Base-by-base conservation (phyloP, 2,113 vertebrate genomes). In the Lontra canadensis region DNA sequence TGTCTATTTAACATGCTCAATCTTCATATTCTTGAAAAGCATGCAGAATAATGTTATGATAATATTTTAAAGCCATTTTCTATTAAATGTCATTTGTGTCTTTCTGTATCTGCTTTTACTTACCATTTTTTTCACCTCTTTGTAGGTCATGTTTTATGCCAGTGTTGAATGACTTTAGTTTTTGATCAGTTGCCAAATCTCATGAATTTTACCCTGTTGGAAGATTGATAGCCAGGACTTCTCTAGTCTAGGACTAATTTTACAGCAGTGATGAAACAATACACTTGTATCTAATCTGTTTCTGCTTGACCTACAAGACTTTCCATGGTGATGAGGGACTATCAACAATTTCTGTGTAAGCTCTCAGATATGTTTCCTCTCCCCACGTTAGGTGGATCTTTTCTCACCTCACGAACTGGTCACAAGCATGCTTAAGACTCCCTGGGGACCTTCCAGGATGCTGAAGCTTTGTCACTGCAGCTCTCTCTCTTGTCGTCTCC, bases 331-430 rank as follows among this genome's bases (percentile, higher is more conserved):
- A 1, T 6, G 1, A 17, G 21, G 12, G 2, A 44, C 5, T 3
- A 39, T 20, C 42, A 71, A 1, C 14, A 20, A 13, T 17, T 21
- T 52, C 80, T 12, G 17, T 15, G 23, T 11, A 61, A 79, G 6
- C 12, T 34, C 52, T 39, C 4, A 7, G 13, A 47, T 29, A 14
- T n/a, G 14, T 34, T 18, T 7, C 21, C 17, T 11, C 57, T 61
- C 31, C 5, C 7, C 2, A 20, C 1, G 3, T 7, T 14, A 7
- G 1, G 20, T 14, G 11, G 1, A 7, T 34, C 59, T 15, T 20
- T 39, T 7, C 14, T 49, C 47, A 49, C 13, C 39, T 21, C 8
- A 1, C 1, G 14, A 3, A 2, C 0, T 23, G 7, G 15, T 14
- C 11, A 29, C 2, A 26, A 11, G 20, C 39, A 36, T 12, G 34